Evolutionary conservation across 2,797 vertebrate species (phyloP).

Genomic region (Triplophysa yarkandensis): DNA sequence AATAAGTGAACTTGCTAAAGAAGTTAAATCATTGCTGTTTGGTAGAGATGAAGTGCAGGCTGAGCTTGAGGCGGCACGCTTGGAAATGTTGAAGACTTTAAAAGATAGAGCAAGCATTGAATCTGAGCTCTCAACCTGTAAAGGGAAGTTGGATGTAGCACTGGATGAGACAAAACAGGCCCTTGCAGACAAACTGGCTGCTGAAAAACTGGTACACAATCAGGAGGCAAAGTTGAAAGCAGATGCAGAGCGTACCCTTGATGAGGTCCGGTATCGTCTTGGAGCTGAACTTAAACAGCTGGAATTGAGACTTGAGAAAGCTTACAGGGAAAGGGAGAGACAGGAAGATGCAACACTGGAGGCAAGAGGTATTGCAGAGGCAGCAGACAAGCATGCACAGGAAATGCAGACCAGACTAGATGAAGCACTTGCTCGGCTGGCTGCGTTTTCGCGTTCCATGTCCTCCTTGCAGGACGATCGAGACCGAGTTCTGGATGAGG

Average conservation of each 20-base stretch:
- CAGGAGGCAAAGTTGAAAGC: constrained; percentile 73
- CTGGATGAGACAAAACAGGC: constrained; percentile 79
- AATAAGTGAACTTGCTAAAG: constrained; percentile 85
- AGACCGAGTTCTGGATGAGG: constrained; percentile 90
- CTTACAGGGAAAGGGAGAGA: constrained; percentile 75
- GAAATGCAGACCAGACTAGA: constrained; percentile 83
- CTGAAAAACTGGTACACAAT: constrained; percentile 69
- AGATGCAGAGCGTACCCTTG: constrained; percentile 84
- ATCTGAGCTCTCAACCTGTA: constrained; percentile 78
- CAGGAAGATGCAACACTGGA: constrained; percentile 75
- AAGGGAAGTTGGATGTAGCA: constrained; percentile 77
- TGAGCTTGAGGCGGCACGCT: constrained; percentile 74
- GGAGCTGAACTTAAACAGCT: constrained; percentile 83
- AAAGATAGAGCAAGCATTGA: constrained; percentile 75
- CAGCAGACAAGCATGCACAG: constrained; percentile 78
- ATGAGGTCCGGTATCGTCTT: constrained; percentile 84
- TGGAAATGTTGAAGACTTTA: constrained; percentile 67
- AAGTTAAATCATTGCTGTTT: constrained; percentile 83
- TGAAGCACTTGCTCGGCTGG: constrained; percentile 86
- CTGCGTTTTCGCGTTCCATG: constrained; percentile 94
- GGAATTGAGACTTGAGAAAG: constrained; percentile 83
- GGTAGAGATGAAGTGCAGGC: constrained; percentile 76
- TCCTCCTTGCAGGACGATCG: constrained; percentile 95
- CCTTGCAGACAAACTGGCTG: constrained; percentile 73
- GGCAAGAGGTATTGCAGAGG: constrained; percentile 73